Percentiles rank a stretch among this genome's conserved stretches.
These are phyloP conservation scores for Pecten maximus DNA, from an alignment of 2,888 invertebrate species.

Conservation along the genomic window DNA sequence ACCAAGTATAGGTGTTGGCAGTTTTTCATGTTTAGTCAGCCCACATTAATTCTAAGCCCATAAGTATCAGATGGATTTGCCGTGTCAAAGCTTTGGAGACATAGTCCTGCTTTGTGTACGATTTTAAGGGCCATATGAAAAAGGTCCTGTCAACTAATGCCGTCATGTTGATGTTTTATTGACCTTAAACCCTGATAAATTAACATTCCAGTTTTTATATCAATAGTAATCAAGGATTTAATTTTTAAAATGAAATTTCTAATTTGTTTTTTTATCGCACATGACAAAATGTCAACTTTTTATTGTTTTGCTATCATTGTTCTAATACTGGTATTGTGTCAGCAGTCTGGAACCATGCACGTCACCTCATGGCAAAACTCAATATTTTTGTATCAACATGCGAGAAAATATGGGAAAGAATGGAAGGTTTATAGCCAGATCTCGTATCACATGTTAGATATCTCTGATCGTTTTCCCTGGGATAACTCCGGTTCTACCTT, in stretches of 20 bases:
- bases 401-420: not conserved
- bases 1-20: constrained; percentile 1
- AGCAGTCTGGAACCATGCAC: not conserved
- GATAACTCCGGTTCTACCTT: not conserved
- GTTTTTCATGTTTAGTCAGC: not conserved
- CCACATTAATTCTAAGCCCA: not conserved
- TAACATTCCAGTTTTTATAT: not conserved
- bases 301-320: not conserved
- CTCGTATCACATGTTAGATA: not conserved
- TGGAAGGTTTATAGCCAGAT: constrained; percentile 8
- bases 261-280: not conserved
- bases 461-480: not conserved
- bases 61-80: constrained; percentile 14
- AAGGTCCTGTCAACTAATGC: not conserved
- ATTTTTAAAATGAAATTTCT: not conserved
- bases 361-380: not conserved
- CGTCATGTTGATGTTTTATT: not conserved
- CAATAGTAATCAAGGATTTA: not conserved
- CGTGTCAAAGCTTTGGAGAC: not conserved
- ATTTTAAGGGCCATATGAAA: constrained; percentile 8
- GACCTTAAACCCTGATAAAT: not conserved
- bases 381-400: not conserved
- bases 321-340: not conserved
- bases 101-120: not conserved
- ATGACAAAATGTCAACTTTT: not conserved